These are phyloP conservation scores for Tiliacea aurago DNA, from an alignment of 2,888 invertebrate species.

Conservation along the genomic window DNA sequence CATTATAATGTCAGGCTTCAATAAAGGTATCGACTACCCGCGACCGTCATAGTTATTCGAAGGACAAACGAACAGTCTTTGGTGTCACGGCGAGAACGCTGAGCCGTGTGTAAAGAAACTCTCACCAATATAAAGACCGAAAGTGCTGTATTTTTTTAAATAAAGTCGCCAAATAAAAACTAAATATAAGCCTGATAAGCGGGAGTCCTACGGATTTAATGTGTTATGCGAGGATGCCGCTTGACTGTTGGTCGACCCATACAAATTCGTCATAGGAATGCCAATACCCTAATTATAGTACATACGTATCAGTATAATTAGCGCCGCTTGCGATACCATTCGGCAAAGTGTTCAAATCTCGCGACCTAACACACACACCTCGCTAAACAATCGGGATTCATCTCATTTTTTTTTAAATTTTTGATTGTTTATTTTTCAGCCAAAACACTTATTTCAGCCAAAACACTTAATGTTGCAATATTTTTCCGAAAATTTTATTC, in stretches of 20 bases:
- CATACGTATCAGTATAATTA: slow-evolving; percentile 29
- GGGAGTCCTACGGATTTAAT: too few relatives aligned
- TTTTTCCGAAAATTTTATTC: neutral
- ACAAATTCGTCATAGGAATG: neutral
- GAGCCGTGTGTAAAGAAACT: neutral
- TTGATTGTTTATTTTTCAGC: neutral
- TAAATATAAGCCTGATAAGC: neutral
- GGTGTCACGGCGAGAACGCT: neutral
- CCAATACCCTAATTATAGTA: neutral
- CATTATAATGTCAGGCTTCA: neutral
- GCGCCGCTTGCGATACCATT: slow-evolving; percentile 8
- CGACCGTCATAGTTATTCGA: neutral
- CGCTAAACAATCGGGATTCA: neutral
- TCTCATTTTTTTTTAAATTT: neutral
- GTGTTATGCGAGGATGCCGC: neutral
- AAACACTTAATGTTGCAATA: neutral
- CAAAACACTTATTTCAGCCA: slow-evolving; percentile 13
- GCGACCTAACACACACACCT: slow-evolving; percentile 9
- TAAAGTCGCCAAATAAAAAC: neutral
- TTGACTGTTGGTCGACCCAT: neutral
- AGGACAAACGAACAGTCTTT: neutral
- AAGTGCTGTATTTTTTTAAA: neutral
- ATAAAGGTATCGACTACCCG: neutral
- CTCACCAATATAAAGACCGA: neutral
- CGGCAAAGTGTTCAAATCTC: slow-evolving; percentile 4